phyloP scores from a whole-genome alignment of 2,113 vertebrate genomes.

The Charadrius vociferus region DNA sequence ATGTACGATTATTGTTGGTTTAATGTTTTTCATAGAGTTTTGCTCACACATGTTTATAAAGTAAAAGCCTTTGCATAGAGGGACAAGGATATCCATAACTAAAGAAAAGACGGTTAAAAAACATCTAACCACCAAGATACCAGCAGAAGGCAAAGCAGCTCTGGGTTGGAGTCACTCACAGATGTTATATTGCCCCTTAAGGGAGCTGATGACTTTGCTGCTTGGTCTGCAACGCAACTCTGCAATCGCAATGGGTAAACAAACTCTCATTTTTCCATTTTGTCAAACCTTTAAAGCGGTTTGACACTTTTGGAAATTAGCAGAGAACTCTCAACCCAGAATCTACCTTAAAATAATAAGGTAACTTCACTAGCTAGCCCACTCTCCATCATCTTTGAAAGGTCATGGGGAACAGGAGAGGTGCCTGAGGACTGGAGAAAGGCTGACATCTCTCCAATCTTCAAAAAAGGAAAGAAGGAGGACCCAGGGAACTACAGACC shows the following conservation, averaged over 20 bases:
- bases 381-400: too few relatives aligned
- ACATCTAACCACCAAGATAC: not conserved
- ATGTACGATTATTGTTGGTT: accelerated
- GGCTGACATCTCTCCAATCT: too few relatives aligned
- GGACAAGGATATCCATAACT: not conserved
- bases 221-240: not conserved
- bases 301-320: not conserved
- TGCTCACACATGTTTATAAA: not conserved
- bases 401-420: too few relatives aligned
- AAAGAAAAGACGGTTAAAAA: not conserved
- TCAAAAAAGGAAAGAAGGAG: too few relatives aligned
- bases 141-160: not conserved
- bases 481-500: too few relatives aligned
- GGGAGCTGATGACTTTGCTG: not conserved
- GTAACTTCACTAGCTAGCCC: not conserved
- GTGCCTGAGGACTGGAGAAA: too few relatives aligned
- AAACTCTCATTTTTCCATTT: not conserved
- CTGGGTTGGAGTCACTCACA: not conserved
- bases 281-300: not conserved
- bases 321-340: not conserved
- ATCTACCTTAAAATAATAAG: not conserved
- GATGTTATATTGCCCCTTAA: not conserved
- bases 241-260: accelerated
- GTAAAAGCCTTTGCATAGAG: not conserved
- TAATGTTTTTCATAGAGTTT: not conserved